Evolutionary conservation across 1,140 invertebrate species (phyloP), one percentile per base, ranked within the genome.

Genomic region (Lordiphosa stackelbergi): DNA sequence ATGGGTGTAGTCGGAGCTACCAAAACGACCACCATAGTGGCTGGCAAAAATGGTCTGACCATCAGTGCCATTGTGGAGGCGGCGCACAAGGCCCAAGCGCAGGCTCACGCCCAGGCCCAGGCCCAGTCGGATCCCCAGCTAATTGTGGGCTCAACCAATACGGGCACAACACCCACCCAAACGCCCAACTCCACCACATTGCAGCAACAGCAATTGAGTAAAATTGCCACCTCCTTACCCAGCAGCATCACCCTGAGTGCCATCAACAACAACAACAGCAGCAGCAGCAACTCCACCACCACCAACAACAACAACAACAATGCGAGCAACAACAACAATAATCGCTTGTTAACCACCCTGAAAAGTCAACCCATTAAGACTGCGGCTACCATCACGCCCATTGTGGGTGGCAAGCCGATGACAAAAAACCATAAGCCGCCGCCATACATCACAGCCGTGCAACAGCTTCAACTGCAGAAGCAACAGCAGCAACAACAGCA

Each of bases 81-180:
- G 16, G 70, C 83, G 11, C 73, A 85, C 42, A 85, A 74, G 52
- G 64, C 71, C 1, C 68, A 78, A 37, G 54, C 46, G 0, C 56
- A 49, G n/a, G 53, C 58, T 0, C 55, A 70, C 8, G 63, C 59
- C 0, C 58, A 63, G 6, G 62, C 45, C 5, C 55, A 71, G 40
- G 46, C 37, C 4, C 66, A 64, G 11, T 24, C 11, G 7, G 66
- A 69, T 11, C 22, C 40, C 1, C 52, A 73, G 48, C 40, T 85
- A 12, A 66, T 90, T 71, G 88, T 91, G 47, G 91, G 91, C 35
- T 92, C 91, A 12, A 92, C 91, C 16, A 92, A 92, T 87, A 89
- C 91, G 56, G 92, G 92, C 37, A 92, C 91, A 2, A 88, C 92
- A 61, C 83, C 89, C 53, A 46, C 79, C 28, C 28, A 31, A 31